Conservation (phyloP, 2,888 invertebrate genomes). For the Polymixis flavicincta region DNA sequence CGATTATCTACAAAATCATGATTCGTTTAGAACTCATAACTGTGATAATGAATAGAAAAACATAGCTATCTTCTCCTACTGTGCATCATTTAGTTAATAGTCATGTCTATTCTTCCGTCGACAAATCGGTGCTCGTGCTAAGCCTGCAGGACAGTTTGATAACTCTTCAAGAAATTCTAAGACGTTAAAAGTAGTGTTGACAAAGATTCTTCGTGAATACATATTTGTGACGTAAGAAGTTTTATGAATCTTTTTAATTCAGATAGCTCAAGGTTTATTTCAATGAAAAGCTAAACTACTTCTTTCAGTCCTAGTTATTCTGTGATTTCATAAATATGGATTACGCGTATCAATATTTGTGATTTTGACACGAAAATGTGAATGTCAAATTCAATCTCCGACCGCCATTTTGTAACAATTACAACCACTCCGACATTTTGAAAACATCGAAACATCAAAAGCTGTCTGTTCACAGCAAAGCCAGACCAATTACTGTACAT, state of each 20-base stretch:
- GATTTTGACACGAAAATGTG: neutral
- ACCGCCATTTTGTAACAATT: neutral
- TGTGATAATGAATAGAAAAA: too few relatives aligned
- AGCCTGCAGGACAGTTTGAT: conserved; percentile 18
- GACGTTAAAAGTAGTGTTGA: neutral
- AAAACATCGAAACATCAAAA: conserved; percentile 5
- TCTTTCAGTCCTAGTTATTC: neutral
- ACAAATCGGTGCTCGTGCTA: too few relatives aligned
- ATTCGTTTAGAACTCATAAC: too few relatives aligned
- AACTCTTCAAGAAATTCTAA: conserved; percentile 5
- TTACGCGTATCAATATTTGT: neutral
- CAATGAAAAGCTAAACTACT: neutral
- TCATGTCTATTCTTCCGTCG: too few relatives aligned
- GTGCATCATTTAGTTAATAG: too few relatives aligned
- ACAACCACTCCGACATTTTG: neutral
- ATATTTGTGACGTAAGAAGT: neutral
- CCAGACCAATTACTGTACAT: conserved; percentile 37
- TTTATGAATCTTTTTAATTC: neutral
- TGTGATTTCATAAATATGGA: neutral
- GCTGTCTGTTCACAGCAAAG: conserved; percentile 2
- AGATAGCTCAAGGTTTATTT: neutral
- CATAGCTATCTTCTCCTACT: too few relatives aligned
- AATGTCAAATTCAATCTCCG: neutral
- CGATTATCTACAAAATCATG: too few relatives aligned
- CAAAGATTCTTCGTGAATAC: too few relatives aligned